Evolutionary conservation across 1,140 invertebrate genomes (phyloP).

Genomic region (Mactra quadrangularis): DNA sequence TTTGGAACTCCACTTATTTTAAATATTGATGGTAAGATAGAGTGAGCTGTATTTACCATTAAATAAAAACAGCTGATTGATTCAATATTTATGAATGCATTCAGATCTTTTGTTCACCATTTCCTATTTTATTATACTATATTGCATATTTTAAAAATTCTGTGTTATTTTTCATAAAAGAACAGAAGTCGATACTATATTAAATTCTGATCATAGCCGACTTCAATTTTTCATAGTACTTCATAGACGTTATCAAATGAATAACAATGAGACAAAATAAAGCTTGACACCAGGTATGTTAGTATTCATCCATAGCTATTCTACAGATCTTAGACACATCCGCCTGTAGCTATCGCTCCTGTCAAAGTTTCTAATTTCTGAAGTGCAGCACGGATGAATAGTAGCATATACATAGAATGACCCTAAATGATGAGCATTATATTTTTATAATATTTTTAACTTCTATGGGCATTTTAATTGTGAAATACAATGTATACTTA

Average conservation of each 20-base stretch:
- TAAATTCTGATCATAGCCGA: constrained; percentile 18
- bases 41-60: constrained; percentile 14
- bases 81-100: constrained; percentile 20
- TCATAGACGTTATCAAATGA: constrained; percentile 10
- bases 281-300: background rate
- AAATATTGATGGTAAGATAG: constrained; percentile 11
- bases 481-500: constrained; percentile 16
- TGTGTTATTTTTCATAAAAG: too few relatives aligned
- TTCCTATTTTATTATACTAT: constrained; percentile 25
- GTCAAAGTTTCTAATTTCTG: constrained; percentile 23
- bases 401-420: constrained; percentile 19
- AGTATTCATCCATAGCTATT: too few relatives aligned
- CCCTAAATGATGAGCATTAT: constrained; percentile 18
- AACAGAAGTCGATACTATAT: constrained; percentile 9
- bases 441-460: constrained; percentile 4
- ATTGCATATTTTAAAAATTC: too few relatives aligned
- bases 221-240: constrained; percentile 23
- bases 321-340: constrained; percentile 14
- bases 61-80: constrained; percentile 23
- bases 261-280: constrained; percentile 24
- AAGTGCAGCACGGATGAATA: constrained; percentile 12
- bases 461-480: constrained; percentile 19
- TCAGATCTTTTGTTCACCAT: constrained; percentile 18
- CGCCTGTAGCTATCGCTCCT: too few relatives aligned
- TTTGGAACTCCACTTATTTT: constrained; percentile 19